A percentile compares a stretch with the other conserved stretches of the same genome.
Conservation (phyloP, 92 coral and sea anemone genomes). For the Muricea muricata region DNA sequence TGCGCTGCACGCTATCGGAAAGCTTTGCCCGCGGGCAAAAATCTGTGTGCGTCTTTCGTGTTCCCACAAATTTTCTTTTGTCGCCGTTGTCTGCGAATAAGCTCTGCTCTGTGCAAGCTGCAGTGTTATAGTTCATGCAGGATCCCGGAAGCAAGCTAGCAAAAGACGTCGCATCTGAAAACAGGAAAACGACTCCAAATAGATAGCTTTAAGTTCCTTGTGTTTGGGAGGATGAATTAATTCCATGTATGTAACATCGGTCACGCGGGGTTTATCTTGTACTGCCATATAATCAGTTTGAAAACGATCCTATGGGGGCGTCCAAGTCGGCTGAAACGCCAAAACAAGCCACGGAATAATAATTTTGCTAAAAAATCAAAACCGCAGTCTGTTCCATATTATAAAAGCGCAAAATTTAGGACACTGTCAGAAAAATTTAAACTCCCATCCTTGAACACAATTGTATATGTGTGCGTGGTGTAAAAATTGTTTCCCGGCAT, state of each 20-base stretch:
- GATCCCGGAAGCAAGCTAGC: neutral
- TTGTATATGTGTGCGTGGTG: neutral
- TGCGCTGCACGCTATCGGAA: too few relatives aligned
- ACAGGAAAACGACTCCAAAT: neutral
- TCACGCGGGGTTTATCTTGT: neutral
- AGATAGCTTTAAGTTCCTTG: neutral
- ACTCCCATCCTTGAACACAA: too few relatives aligned
- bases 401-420: neutral
- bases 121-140: neutral
- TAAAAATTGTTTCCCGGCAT: neutral
- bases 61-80: neutral
- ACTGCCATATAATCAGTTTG: neutral
- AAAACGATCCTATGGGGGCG: conserved; percentile 29
- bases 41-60: neutral
- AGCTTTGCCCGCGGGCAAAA: neutral
- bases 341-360: neutral
- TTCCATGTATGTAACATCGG: neutral
- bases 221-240: neutral
- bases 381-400: neutral
- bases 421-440: neutral
- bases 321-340: neutral
- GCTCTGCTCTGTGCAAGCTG: neutral
- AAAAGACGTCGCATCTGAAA: neutral
- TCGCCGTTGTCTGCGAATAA: neutral
- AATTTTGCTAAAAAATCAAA: neutral